Conservation (phyloP, 2,797 vertebrate genomes). For the Etheostoma nigrum region DNA sequence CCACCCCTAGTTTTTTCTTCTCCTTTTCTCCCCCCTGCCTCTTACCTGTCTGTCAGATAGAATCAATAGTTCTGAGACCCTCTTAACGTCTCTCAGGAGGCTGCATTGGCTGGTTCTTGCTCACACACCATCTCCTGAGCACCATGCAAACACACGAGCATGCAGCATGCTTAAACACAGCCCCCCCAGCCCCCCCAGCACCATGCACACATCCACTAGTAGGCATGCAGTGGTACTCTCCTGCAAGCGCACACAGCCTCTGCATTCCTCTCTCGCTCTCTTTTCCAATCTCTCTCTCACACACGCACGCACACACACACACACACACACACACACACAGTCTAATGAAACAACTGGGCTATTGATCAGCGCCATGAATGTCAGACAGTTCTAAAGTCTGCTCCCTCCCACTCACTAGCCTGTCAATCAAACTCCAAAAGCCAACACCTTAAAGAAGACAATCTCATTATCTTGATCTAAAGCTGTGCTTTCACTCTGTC, state of each 20-base stretch:
- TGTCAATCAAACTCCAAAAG: constrained; percentile 70
- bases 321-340: constrained; percentile 28
- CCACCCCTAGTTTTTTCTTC: constrained; percentile 9
- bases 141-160: constrained; percentile 4
- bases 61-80: constrained; percentile 76
- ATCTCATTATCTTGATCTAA: constrained; percentile 59
- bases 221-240: constrained; percentile 70
- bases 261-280: constrained; percentile 32
- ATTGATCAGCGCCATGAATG: constrained; percentile 76
- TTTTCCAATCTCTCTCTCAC: constrained; percentile 4
- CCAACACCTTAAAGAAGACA: constrained; percentile 63
- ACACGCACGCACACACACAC: constrained; percentile 18
- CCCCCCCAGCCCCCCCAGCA: constrained; percentile 19
- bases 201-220: constrained; percentile 55
- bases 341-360: constrained; percentile 76
- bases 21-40: not conserved
- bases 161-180: constrained; percentile 43
- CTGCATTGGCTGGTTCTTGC: constrained; percentile 46
- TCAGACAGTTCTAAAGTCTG: constrained; percentile 70
- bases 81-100: constrained; percentile 65
- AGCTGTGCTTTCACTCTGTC: constrained; percentile 38
- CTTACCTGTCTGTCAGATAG: constrained; percentile 70
- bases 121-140: not conserved
- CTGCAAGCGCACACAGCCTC: constrained; percentile 50
- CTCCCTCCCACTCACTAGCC: not conserved